Conservation (phyloP, 2,113 vertebrate species). For the Strigops habroptila region DNA sequence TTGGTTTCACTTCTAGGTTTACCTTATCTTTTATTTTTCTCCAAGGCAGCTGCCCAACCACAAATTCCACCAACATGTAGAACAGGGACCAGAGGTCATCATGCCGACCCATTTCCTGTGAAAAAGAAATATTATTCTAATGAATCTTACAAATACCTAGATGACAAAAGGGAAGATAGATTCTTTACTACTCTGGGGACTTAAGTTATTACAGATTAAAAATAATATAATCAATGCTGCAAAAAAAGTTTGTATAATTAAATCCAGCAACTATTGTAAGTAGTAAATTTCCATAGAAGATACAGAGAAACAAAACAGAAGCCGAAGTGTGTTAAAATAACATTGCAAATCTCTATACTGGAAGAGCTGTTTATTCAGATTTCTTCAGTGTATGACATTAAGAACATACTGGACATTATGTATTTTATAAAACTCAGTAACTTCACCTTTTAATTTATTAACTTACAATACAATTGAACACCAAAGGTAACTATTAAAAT, state of each 20-base stretch:
- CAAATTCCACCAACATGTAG: slow-evolving; percentile 99
- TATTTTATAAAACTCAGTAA: not conserved
- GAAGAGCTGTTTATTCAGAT: not conserved
- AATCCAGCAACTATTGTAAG: not conserved
- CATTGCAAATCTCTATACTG: not conserved
- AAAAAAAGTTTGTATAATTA: not conserved
- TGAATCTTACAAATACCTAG: not conserved
- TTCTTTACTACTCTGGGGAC: not conserved
- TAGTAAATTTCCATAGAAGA: not conserved
- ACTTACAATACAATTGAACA: not conserved
- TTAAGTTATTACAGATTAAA: not conserved
- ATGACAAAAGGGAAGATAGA: not conserved
- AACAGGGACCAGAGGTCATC: slow-evolving; percentile 99
- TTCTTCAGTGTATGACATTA: not conserved
- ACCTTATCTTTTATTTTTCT: slow-evolving; percentile 99
- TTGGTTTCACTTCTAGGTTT: slow-evolving; percentile 32
- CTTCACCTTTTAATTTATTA: not conserved
- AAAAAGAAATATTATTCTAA: slow-evolving; percentile 50
- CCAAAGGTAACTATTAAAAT: not conserved
- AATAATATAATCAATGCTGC: not conserved
- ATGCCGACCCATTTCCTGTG: slow-evolving; percentile 97
- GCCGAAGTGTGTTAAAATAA: not conserved
- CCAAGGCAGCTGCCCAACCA: slow-evolving; percentile 97
- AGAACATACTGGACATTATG: not conserved
- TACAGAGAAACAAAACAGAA: not conserved